Base-by-base conservation (phyloP, 2,888 invertebrate species). In the Stenichneumon culpator region DNA sequence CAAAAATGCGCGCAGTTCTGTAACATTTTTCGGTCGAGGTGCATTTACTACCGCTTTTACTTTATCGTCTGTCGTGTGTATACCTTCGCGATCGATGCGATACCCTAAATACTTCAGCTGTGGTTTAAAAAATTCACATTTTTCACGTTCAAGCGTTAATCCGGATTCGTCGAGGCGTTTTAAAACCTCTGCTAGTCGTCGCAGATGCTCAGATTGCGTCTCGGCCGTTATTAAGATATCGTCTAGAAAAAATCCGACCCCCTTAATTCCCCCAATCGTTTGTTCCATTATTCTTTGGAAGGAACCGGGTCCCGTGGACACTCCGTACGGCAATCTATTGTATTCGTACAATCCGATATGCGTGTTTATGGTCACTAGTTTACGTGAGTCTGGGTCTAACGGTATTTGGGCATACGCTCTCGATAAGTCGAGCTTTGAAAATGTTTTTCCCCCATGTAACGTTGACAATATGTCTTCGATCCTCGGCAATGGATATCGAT, bases 371-470 rank as follows among this genome's bases (percentile, higher is more conserved):
- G 92, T 92, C 32, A 89, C 90, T 1, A 89, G 80, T 63, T 90
- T 87, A 28, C 91, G 89, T 5, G 92, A 88, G 77, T 90, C 87
- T 54, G 92, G 87, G 77, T 92, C 90, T 5, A 92, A 86, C 9
- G 57, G 28, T 25, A 91, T 73, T 87, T 94, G 92, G 77, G 91
- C 90, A 84, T 93, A 94, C 14, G 93, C 93, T 79, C 92, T 89
- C 3, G 88, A 86, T 14, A 93, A 87, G 85, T 94, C 93, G 14
- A 94, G 82, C 85, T 92, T 93, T 4, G 91, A 87, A 86, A 93
- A 94, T 19, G 88, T 82, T 54, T 81, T 87, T 22, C 92, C 92
- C 44, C 90, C 91, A 72, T 86, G 79, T 39, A 82, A 50, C 22
- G 54, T 78, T 65, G 79, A 67, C 16, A 89, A 87, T 32, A 90